Evolutionary conservation across 1,140 invertebrate genomes (phyloP).

Genomic region (Pogonus chalceus): DNA sequence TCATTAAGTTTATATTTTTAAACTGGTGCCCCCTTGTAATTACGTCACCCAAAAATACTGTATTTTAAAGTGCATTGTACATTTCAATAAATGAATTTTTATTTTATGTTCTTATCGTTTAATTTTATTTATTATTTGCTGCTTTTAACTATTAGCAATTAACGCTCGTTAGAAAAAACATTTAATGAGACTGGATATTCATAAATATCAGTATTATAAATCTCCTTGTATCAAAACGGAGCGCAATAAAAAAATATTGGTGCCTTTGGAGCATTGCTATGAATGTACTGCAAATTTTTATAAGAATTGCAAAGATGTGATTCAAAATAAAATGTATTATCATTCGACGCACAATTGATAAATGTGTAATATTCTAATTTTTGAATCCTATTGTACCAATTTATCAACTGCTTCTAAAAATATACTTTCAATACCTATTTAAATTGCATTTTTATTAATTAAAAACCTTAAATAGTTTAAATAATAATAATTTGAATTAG

Average conservation of each 20-base stretch:
- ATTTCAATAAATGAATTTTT: conserved; percentile 2
- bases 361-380: neutral
- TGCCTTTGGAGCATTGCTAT: conserved; percentile 1
- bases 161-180: too few relatives aligned
- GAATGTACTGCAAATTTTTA: neutral
- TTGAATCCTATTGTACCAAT: neutral
- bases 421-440: too few relatives aligned
- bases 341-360: neutral
- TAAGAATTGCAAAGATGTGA: neutral
- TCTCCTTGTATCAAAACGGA: neutral
- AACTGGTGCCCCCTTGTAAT: neutral
- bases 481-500: too few relatives aligned
- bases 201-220: neutral
- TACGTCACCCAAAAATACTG: too few relatives aligned
- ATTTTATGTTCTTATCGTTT: neutral
- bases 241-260: conserved; percentile 3
- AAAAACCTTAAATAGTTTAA: too few relatives aligned
- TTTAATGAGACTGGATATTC: too few relatives aligned
- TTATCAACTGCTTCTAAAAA: neutral
- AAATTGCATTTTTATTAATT: too few relatives aligned
- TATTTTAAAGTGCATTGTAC: neutral
- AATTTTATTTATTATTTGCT: neutral
- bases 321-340: neutral
- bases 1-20: neutral
- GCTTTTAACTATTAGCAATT: too few relatives aligned